These are phyloP conservation scores for Cryptops parisi DNA, from an alignment of 2,888 invertebrate species.

Conservation along the genomic window DNA sequence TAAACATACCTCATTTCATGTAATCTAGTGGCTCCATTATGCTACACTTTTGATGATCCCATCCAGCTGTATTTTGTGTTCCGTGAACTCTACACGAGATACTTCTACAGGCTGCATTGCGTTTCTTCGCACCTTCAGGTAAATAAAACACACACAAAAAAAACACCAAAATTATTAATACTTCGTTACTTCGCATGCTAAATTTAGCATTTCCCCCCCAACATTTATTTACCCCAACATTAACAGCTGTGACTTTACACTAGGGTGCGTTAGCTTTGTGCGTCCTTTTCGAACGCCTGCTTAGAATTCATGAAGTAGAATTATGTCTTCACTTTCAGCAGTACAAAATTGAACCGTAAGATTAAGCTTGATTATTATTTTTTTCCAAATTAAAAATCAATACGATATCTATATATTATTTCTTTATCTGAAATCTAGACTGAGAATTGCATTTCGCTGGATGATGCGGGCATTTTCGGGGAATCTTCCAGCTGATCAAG, in stretches of 20 bases:
- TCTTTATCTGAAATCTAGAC: slow-evolving; percentile 37
- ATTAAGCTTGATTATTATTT: slow-evolving; percentile 23
- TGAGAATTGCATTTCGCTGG: slow-evolving; percentile 90
- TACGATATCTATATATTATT: background rate
- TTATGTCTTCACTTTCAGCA: slow-evolving; percentile 83
- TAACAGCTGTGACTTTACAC: slow-evolving; percentile 11
- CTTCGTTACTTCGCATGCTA: too few species aligned
- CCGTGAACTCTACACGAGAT: slow-evolving; percentile 75
- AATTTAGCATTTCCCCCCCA: background rate
- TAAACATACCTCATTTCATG: slow-evolving; percentile 13
- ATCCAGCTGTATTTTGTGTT: slow-evolving; percentile 77
- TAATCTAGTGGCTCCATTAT: slow-evolving; percentile 75
- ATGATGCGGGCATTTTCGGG: slow-evolving; percentile 92
- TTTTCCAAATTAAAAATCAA: background rate
- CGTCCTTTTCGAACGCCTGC: slow-evolving; percentile 69
- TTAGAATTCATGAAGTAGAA: slow-evolving; percentile 79
- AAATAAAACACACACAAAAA: slow-evolving; percentile 3
- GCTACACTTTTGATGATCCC: slow-evolving; percentile 81
- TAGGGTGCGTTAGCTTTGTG: slow-evolving; percentile 77
- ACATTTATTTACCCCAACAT: background rate
- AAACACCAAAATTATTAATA: background rate
- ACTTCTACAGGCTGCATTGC: slow-evolving; percentile 81
- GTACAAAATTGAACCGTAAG: slow-evolving; percentile 82
- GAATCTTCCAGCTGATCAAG: slow-evolving; percentile 79
- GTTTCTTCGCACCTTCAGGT: slow-evolving; percentile 78